These are phyloP conservation scores for Camponotus vicinus DNA, from an alignment of 1,140 invertebrate genomes.

Conservation along the genomic window DNA sequence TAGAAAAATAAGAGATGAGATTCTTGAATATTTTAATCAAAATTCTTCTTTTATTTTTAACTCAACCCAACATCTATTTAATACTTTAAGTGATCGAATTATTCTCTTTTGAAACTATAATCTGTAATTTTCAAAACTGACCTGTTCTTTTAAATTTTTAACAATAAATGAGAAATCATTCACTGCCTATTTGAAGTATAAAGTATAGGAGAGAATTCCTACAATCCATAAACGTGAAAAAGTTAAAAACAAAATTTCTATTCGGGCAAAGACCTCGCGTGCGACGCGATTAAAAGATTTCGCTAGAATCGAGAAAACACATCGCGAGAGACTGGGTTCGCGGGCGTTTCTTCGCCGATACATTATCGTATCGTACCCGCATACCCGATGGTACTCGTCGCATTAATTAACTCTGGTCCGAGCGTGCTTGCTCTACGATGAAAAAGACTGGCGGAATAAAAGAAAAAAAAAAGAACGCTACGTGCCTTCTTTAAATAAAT, in stretches of 20 bases:
- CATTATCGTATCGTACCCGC: constrained; percentile 36
- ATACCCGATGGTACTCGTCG: constrained; percentile 22
- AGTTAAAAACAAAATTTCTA: neutral
- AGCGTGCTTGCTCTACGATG: constrained; percentile 51
- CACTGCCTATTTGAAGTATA: too few relatives aligned
- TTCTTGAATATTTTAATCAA: too few relatives aligned
- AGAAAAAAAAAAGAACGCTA: constrained; percentile 30
- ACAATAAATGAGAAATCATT: too few relatives aligned
- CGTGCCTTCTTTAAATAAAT: constrained; percentile 73
- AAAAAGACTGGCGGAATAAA: constrained; percentile 54
- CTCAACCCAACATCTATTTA: too few relatives aligned
- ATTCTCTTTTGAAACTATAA: too few relatives aligned
- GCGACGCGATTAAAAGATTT: neutral
- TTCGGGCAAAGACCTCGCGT: neutral
- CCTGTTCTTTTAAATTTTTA: too few relatives aligned
- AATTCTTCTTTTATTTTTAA: too few relatives aligned
- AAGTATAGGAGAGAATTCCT: too few relatives aligned
- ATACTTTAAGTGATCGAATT: too few relatives aligned
- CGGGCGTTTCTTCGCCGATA: neutral
- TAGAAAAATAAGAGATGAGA: too few relatives aligned
- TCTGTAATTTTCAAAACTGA: too few relatives aligned
- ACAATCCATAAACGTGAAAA: too few relatives aligned
- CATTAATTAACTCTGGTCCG: constrained; percentile 66
- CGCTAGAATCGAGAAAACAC: neutral
- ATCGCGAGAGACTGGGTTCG: neutral